Percentiles rank a stretch among this genome's conserved stretches.
These are phyloP conservation scores for Orcinus orca DNA, from an alignment of 2,113 vertebrate species.

Conservation along the genomic window DNA sequence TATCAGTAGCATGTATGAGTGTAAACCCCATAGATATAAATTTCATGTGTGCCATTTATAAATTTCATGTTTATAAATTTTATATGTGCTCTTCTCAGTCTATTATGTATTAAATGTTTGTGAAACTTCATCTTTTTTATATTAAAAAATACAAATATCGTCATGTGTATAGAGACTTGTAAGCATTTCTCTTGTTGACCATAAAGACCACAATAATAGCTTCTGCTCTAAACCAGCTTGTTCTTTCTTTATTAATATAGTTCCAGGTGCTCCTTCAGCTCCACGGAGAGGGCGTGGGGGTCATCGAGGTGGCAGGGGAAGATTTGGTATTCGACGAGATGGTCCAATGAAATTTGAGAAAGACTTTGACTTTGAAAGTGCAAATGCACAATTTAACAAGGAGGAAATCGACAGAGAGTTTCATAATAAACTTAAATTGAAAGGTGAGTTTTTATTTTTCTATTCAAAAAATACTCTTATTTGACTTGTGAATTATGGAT, in stretches of 20 bases:
- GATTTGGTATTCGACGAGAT: constrained; percentile 91
- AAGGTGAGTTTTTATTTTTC: constrained; percentile 85
- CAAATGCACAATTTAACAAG: constrained; percentile 98
- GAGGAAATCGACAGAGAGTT: constrained; percentile 98
- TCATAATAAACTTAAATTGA: constrained; percentile 97
- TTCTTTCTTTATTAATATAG: constrained; percentile 64
- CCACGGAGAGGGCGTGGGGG: constrained; percentile 90
- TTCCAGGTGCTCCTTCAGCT: constrained; percentile 82
- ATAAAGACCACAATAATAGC: not conserved
- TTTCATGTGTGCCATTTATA: not conserved
- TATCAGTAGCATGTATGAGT: not conserved
- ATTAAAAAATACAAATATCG: not conserved
- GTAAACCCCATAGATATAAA: not conserved
- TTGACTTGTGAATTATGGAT: not conserved
- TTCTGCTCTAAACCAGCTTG: not conserved
- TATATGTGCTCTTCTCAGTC: not conserved
- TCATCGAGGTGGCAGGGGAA: constrained; percentile 93
- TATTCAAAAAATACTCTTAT: constrained; percentile 17
- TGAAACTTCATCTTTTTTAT: constrained; percentile 6
- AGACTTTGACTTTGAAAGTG: constrained; percentile 99
- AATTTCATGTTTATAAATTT: not conserved
- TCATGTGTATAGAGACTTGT: not conserved
- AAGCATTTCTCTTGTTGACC: constrained; percentile 29
- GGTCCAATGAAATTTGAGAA: constrained; percentile 98
- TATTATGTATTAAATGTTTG: not conserved